Conservation (phyloP, 1,140 invertebrate species). For the Cotesia typhae region DNA sequence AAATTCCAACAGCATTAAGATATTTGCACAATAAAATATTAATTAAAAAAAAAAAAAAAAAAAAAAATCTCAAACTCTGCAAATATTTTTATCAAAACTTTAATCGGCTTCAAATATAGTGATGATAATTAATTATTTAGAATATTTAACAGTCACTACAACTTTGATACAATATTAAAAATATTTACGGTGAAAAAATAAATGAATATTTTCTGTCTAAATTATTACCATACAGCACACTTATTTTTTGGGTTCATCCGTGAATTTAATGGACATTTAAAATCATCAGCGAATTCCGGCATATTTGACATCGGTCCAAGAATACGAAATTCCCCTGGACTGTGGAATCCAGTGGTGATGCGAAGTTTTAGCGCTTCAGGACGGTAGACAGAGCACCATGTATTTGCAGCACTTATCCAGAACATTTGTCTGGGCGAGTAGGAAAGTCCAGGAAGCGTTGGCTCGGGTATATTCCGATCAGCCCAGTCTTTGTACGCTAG, state of each 20-base stretch:
- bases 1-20: no score
- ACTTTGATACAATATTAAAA: no score
- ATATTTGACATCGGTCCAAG: constrained; percentile 33
- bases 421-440: constrained; percentile 32
- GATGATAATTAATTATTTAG: no score
- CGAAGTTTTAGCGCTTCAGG: constrained; percentile 76
- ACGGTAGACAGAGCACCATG: constrained; percentile 66
- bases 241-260: constrained; percentile 87
- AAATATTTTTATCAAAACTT: no score
- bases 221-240: constrained; percentile 85
- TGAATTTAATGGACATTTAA: constrained; percentile 76
- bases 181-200: constrained; percentile 4
- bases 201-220: constrained; percentile 1
- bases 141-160: no score
- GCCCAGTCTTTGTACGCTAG: constrained; percentile 80
- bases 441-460: constrained; percentile 66
- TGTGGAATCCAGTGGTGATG: constrained; percentile 73
- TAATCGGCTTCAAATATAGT: no score
- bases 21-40: no score
- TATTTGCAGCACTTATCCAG: constrained; percentile 57
- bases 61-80: no score
- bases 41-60: no score
- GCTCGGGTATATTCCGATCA: constrained; percentile 71
- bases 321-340: constrained; percentile 72
- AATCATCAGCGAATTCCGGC: constrained; percentile 81